Conservation (phyloP, 2,113 vertebrate species). For the Lota lota region DNA sequence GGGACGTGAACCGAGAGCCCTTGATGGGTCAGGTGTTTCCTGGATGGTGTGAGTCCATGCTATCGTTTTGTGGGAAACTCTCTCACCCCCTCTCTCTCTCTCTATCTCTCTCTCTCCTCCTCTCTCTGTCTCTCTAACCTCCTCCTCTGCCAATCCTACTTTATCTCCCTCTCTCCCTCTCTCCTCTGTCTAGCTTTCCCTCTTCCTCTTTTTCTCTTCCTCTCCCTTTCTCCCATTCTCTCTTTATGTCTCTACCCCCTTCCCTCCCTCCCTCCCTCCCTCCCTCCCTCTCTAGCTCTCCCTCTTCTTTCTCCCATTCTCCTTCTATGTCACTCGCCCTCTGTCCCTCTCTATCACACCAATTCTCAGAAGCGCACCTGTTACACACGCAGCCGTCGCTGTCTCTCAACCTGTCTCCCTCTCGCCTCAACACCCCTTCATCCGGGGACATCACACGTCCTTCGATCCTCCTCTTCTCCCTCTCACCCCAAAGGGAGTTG, state of each 20-base stretch:
- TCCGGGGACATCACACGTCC: slow-evolving; percentile 19
- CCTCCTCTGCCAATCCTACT: no score
- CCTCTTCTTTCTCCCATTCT: no score
- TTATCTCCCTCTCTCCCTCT: no score
- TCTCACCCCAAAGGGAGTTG: not conserved
- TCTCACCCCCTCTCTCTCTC: no score
- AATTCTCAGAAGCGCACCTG: slow-evolving; percentile 28
- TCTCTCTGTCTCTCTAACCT: no score
- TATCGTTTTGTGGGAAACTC: no score
- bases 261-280: not conserved
- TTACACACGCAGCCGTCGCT: slow-evolving; percentile 47
- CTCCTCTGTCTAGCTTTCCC: no score
- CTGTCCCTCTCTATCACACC: not conserved
- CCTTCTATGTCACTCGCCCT: not conserved
- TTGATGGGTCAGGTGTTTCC: no score
- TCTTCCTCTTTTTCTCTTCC: no score
- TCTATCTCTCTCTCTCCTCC: no score
- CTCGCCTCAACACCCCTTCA: slow-evolving; percentile 28
- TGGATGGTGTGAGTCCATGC: no score
- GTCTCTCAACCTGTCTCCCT: slow-evolving; percentile 43
- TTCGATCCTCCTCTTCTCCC: slow-evolving; percentile 1
- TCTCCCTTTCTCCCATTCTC: slow-evolving; percentile 31
- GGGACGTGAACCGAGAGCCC: no score
- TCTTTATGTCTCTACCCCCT: not conserved
- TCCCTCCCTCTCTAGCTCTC: not conserved